Conservation (phyloP, 1,140 invertebrate genomes). For the Carposina sasakii region DNA sequence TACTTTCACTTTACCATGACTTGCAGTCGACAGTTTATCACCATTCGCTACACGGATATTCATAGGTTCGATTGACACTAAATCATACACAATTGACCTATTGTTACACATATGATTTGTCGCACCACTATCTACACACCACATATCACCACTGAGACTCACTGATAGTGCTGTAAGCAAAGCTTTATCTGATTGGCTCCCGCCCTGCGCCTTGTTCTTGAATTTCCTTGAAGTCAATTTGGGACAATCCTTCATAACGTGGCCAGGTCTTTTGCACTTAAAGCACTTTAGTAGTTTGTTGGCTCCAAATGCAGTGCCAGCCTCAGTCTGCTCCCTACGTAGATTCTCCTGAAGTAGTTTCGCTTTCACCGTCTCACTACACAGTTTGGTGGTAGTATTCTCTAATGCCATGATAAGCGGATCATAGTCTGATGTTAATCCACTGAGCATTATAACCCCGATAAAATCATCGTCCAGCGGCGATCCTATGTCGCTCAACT, state of each 20-base stretch:
- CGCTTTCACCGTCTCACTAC: conserved; percentile 17
- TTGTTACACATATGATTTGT: conserved; percentile 15
- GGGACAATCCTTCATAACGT: conserved; percentile 11
- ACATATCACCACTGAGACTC: not conserved
- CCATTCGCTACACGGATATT: conserved; percentile 3
- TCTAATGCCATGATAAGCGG: not conserved
- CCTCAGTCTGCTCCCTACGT: not conserved
- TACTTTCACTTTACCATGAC: not conserved
- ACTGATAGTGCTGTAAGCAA: conserved; percentile 5
- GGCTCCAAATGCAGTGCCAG: not conserved
- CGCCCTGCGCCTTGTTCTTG: not conserved
- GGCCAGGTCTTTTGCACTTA: conserved; percentile 12
- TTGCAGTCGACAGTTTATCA: not conserved
- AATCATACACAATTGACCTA: not conserved
- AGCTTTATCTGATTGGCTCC: not conserved
- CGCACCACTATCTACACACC: conserved; percentile 25
- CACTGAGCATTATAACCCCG: not conserved
- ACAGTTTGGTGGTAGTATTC: conserved; percentile 7
- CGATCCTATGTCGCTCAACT: no score
- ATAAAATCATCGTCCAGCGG: not conserved
- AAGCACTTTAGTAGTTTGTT: conserved; percentile 9
- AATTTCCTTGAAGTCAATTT: no score
- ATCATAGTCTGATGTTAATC: not conserved
- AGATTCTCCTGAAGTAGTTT: conserved; percentile 19
- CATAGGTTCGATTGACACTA: no score